A percentile compares a stretch with the other conserved stretches of the same genome.
Evolutionary conservation across 2,797 vertebrate species (phyloP).

Genomic region (Martes flavigula): DNA sequence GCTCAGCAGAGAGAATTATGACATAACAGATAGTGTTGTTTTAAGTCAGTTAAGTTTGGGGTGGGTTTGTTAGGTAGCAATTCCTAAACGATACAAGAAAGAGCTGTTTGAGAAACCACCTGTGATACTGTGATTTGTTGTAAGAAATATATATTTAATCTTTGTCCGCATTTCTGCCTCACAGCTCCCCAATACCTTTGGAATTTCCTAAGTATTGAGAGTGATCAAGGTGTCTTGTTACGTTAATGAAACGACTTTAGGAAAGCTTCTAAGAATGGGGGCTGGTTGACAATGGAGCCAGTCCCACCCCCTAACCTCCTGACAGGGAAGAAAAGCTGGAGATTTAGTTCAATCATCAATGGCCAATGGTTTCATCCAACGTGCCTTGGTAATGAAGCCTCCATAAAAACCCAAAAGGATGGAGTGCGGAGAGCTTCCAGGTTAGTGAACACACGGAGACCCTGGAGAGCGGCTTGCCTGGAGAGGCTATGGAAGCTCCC

Average conservation of each 20-base stretch:
- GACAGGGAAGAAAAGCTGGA: neutral
- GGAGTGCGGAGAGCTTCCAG: neutral
- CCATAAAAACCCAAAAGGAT: neutral
- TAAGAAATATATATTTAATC: neutral
- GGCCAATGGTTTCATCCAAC: neutral
- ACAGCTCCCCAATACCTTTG: neutral
- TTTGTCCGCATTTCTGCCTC: neutral
- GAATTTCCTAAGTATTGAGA: neutral
- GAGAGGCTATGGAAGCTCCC: neutral
- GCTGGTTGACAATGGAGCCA: neutral
- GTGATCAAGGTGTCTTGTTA: neutral
- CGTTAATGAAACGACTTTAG: neutral
- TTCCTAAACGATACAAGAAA: neutral
- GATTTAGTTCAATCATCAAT: neutral
- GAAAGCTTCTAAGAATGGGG: neutral
- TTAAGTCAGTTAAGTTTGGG: constrained; percentile 3
- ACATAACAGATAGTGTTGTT: neutral
- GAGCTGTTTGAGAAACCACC: neutral
- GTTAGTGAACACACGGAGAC: neutral
- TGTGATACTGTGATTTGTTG: neutral
- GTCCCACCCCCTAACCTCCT: neutral
- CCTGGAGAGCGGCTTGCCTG: neutral
- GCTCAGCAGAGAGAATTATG: neutral
- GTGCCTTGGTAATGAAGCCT: neutral
- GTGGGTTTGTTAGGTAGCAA: neutral